Conservation (phyloP, 2,797 vertebrate species). For the Epinephelus awoara region DNA sequence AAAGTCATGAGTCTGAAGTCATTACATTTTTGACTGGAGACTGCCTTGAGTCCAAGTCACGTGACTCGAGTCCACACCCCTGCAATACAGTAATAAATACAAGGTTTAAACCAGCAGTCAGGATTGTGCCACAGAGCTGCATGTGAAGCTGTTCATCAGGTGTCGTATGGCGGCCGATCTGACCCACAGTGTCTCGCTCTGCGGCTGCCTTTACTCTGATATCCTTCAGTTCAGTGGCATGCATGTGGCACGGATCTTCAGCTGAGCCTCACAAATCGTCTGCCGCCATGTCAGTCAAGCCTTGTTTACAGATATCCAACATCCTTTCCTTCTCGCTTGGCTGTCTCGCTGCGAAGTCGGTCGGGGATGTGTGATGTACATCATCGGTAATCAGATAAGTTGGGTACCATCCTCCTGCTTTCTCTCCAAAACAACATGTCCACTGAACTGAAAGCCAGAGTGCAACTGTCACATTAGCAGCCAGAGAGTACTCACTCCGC, state of each 20-base stretch:
- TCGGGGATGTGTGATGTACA: slow-evolving; percentile 84
- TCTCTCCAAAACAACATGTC: slow-evolving; percentile 82
- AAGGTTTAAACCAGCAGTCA: not conserved
- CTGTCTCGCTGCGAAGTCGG: slow-evolving; percentile 67
- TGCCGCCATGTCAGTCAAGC: slow-evolving; percentile 79
- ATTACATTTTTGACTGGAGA: too few relatives aligned
- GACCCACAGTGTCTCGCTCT: slow-evolving; percentile 6
- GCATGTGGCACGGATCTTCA: slow-evolving; percentile 82
- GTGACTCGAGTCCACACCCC: too few relatives aligned
- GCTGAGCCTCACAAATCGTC: slow-evolving; percentile 82
- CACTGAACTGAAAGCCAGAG: slow-evolving; percentile 84
- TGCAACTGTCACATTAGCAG: slow-evolving; percentile 85
- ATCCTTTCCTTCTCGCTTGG: slow-evolving; percentile 55
- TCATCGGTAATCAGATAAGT: slow-evolving; percentile 87
- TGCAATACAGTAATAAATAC: not conserved
- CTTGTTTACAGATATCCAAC: slow-evolving; percentile 77
- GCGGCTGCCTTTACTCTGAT: slow-evolving; percentile 30
- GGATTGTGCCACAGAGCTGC: not conserved
- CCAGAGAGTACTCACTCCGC: slow-evolving; percentile 68
- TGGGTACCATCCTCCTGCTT: slow-evolving; percentile 84
- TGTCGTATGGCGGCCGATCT: slow-evolving; percentile 8
- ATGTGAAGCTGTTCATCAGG: slow-evolving; percentile 34
- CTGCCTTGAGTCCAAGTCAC: too few relatives aligned
- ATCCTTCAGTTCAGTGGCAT: slow-evolving; percentile 54
- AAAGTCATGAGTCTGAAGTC: too few relatives aligned